Evolutionary conservation across 2,797 vertebrate species (phyloP), one percentile per base, ranked within the genome.

Genomic region (Mormyrops boulengeri): DNA sequence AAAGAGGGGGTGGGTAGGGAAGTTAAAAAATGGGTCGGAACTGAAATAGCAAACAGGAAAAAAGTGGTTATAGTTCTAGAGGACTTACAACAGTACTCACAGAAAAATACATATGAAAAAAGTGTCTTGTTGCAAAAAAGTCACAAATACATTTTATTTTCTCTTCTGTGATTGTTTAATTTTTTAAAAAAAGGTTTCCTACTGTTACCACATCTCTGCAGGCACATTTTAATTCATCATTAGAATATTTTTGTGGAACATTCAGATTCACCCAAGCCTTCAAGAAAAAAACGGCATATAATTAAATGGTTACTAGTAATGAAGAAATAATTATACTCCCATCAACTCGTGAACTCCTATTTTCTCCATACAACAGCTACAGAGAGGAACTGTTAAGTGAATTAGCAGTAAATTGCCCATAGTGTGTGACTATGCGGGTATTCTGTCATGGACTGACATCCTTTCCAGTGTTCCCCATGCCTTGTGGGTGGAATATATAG

Each of bases 41-140:
- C 82, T 90, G 34, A 89, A 62, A 85, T 77, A 88, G 53, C 44
- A 85, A 85, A 89, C 85, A 73, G 14, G 9, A 41, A 38, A 73
- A 38, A 53, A 62, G 49, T 87, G 49, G 84, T 85, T 87, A 53
- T 89, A 77, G 85, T 55, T 89, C 87, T 66, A 57, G 30, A 77
- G 85, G 60, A 52, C 41, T n/a, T 57, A 55, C 34, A 47, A 62
- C 41, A 53, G 55, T 17, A 62, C 38, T 17, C 73, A 82, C 50
- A 89, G 14, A 88, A 47, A 88, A 89, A 8, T 84, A 19, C 49
- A 38, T 38, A n/a, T 44, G 55, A 44, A 88, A 26, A 50, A 6
- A 53, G 26, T 60, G 53, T 47, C 88, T 89, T 12, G 53, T 22
- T 60, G 52, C 73, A 84, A 53, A 47, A 84, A 89, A 77, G 17